A percentile compares a stretch with the other conserved stretches of the same genome.
phyloP scores from a whole-genome alignment of 2,797 vertebrate genomes.

The Gobionotothen gibberifrons region DNA sequence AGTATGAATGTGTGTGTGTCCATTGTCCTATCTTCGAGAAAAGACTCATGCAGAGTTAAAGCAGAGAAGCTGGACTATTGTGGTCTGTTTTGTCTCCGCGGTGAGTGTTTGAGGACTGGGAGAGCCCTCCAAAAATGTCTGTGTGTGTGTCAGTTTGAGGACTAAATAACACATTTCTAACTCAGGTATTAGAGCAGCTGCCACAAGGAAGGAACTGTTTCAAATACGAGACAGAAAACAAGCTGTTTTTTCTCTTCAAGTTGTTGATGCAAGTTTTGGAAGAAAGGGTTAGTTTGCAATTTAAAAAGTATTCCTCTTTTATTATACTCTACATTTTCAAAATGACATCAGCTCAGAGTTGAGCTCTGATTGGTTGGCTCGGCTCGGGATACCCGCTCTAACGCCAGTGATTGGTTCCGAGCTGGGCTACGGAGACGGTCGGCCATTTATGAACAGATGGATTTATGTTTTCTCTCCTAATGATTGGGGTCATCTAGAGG shows the following conservation, averaged over 20 bases:
- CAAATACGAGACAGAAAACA: conserved; percentile 5
- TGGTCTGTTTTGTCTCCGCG: conserved; percentile 71
- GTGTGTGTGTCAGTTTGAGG: conserved; percentile 34
- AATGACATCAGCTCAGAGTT: conserved; percentile 42
- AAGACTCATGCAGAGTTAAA: conserved; percentile 70
- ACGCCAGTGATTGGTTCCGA: conserved; percentile 56
- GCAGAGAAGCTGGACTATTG: conserved; percentile 71
- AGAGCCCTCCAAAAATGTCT: conserved; percentile 45
- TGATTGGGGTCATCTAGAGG: conserved; percentile 66
- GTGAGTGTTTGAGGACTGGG: conserved; percentile 63
- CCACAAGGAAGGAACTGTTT: conserved; percentile 22
- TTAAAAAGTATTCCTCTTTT: conserved; percentile 16
- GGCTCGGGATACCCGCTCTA: conserved; percentile 55
- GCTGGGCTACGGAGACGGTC: conserved; percentile 39
- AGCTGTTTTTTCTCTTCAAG: conserved; percentile 4
- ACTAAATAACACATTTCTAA: conserved; percentile 19
- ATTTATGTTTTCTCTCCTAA: conserved; percentile 63
- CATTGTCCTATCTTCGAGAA: conserved; percentile 69
- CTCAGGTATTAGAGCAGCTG: conserved; percentile 40
- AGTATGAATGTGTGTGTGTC: conserved; percentile 56
- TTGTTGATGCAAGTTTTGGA: not conserved
- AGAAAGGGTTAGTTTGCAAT: not conserved
- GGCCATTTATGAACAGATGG: conserved; percentile 67
- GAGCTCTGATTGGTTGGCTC: conserved; percentile 66
- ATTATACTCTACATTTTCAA: conserved; percentile 50